These are phyloP conservation scores for Hydriomena furcata DNA, from an alignment of 2,888 invertebrate species.

Conservation along the genomic window DNA sequence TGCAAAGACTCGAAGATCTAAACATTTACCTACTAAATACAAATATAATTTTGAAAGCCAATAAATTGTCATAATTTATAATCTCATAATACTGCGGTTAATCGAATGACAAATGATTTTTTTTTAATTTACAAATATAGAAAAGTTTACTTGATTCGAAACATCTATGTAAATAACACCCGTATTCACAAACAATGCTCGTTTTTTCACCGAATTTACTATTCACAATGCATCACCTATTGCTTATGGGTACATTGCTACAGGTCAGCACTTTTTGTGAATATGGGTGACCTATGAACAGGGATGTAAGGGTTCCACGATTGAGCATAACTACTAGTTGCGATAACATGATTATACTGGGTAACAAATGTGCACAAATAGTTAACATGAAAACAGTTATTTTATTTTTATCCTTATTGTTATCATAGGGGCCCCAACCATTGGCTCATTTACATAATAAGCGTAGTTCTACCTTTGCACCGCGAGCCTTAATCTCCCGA, in stretches of 20 bases:
- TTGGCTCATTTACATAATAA: too few relatives aligned
- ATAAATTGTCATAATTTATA: conserved; percentile 9
- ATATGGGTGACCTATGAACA: conserved; percentile 8
- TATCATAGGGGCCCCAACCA: too few relatives aligned
- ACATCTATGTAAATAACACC: not conserved
- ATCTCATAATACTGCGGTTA: conserved; percentile 7
- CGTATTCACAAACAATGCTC: conserved; percentile 3
- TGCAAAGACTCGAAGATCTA: not conserved
- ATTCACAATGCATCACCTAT: too few relatives aligned
- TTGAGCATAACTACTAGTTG: conserved; percentile 11
- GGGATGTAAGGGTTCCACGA: not conserved
- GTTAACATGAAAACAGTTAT: conserved; percentile 6
- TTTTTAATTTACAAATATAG: conserved; percentile 30
- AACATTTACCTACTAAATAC: conserved; percentile 11
- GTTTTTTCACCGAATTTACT: not conserved
- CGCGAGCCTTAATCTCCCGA: too few relatives aligned
- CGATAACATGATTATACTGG: conserved; percentile 1
- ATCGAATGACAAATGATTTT: conserved; percentile 18
- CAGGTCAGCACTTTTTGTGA: conserved; percentile 4
- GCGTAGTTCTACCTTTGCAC: too few relatives aligned
- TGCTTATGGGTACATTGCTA: too few relatives aligned
- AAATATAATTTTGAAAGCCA: conserved; percentile 16
- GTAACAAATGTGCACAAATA: conserved; percentile 11
- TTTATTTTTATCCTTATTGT: not conserved
- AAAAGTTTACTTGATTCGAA: conserved; percentile 19